Percentiles rank a stretch among this genome's conserved stretches.
phyloP scores from a whole-genome alignment of 2,888 invertebrate genomes.

The Chloroclysta siterata region DNA sequence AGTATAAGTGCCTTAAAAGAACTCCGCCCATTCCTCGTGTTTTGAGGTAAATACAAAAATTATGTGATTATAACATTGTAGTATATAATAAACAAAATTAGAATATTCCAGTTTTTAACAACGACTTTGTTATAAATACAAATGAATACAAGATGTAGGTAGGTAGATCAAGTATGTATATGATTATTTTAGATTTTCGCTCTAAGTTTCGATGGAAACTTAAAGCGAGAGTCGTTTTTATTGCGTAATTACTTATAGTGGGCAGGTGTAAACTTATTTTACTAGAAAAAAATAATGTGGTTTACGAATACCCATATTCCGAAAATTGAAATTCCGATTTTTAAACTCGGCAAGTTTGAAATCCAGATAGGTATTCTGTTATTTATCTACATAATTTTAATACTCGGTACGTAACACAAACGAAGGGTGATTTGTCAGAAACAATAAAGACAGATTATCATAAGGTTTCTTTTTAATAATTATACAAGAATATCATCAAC shows the following conservation, averaged over 20 bases:
- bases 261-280: conserved; percentile 7
- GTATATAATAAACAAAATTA: background rate
- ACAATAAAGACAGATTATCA: too few relatives aligned
- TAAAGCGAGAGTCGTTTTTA: conserved; percentile 59
- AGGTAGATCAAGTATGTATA: too few relatives aligned
- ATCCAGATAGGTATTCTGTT: too few relatives aligned
- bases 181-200: conserved; percentile 48
- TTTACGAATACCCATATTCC: background rate
- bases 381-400: too few relatives aligned
- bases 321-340: too few relatives aligned
- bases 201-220: conserved; percentile 75
- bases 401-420: too few relatives aligned
- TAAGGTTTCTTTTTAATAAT: too few relatives aligned
- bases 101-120: conserved; percentile 2
- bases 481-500: too few relatives aligned
- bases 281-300: background rate
- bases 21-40: conserved; percentile 19
- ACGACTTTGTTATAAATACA: conserved; percentile 7
- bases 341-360: too few relatives aligned
- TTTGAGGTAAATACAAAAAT: conserved; percentile 11
- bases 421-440: too few relatives aligned
- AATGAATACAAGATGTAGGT: too few relatives aligned
- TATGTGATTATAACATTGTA: conserved; percentile 5
- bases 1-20: conserved; percentile 19
- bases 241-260: conserved; percentile 33